phyloP scores from a whole-genome alignment of 2,888 invertebrate species.

The Isoperla grammatica region DNA sequence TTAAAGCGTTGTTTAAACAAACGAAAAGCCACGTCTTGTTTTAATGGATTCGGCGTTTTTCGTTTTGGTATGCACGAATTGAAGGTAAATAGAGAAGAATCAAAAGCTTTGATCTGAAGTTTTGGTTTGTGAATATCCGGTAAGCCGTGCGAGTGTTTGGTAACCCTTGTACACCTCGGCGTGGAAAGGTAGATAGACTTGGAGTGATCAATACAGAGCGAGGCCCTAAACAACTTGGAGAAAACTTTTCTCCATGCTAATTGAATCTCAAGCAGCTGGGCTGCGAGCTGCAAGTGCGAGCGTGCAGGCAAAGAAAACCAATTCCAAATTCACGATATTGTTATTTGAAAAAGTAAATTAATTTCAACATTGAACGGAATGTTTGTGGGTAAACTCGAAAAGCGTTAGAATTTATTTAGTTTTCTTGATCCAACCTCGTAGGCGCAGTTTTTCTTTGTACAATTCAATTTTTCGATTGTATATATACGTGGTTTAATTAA shows the following conservation, averaged over 20 bases:
- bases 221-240: neutral
- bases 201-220: neutral
- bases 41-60: too few species aligned
- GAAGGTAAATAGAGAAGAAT: too few species aligned
- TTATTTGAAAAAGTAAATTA: slow-evolving; percentile 6
- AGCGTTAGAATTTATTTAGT: neutral
- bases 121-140: too few species aligned
- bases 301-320: neutral
- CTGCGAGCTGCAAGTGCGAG: neutral
- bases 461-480: neutral
- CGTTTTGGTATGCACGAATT: too few species aligned
- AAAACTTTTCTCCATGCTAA: slow-evolving; percentile 1
- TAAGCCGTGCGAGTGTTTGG: too few species aligned
- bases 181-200: slow-evolving; percentile 1
- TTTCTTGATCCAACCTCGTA: neutral
- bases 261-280: neutral
- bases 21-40: too few species aligned
- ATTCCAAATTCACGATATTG: slow-evolving; percentile 1
- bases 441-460: neutral
- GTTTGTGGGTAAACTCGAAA: neutral
- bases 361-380: neutral
- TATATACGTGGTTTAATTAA: neutral
- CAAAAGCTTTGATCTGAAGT: too few species aligned
- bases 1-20: too few species aligned
- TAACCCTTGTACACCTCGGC: neutral